These are phyloP conservation scores for Mylabris sibirica DNA, from an alignment of 2,888 invertebrate genomes.

Conservation along the genomic window DNA sequence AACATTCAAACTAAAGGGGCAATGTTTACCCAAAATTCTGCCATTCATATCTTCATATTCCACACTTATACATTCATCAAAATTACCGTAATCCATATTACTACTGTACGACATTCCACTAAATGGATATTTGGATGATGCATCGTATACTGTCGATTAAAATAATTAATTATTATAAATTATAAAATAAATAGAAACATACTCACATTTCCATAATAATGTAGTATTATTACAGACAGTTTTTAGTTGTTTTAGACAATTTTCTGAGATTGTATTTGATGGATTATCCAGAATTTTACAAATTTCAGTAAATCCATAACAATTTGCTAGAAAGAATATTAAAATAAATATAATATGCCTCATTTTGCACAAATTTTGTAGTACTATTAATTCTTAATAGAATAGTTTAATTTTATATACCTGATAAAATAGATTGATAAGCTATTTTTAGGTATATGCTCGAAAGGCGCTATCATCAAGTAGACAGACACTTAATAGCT, in stretches of 20 bases:
- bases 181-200: background rate
- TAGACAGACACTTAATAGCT: no score
- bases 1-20: constrained; percentile 17
- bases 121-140: constrained; percentile 5
- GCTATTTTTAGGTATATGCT: no score
- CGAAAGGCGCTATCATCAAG: no score
- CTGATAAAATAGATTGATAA: no score
- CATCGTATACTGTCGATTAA: constrained; percentile 23
- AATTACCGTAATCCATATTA: constrained; percentile 29
- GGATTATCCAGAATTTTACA: background rate
- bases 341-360: no score
- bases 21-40: constrained; percentile 26
- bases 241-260: constrained; percentile 22
- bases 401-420: no score
- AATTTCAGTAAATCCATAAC: background rate
- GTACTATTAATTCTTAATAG: no score
- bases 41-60: constrained; percentile 16
- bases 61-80: constrained; percentile 26
- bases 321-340: background rate
- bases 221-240: constrained; percentile 15
- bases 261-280: background rate
- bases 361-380: no score
- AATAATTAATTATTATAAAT: background rate
- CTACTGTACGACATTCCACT: constrained; percentile 15
- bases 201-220: constrained; percentile 23